Evolutionary conservation across 2,888 invertebrate genomes (phyloP).

Genomic region (Leucozona laternaria): DNA sequence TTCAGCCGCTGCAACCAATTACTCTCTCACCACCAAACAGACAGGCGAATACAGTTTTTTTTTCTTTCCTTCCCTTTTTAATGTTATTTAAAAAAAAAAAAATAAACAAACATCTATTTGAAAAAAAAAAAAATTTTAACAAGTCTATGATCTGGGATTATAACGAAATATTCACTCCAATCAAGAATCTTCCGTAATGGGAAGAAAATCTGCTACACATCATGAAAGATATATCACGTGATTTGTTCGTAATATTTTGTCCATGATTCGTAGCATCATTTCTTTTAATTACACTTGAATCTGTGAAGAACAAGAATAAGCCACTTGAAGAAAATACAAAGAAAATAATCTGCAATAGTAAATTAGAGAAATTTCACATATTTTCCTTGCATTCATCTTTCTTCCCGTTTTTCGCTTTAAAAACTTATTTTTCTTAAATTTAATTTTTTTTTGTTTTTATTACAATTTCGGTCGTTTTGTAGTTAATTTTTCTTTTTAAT

Average conservation of each 20-base stretch:
- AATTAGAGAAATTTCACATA: constrained; percentile 59
- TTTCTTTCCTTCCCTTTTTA: constrained; percentile 15
- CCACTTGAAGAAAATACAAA: constrained; percentile 48
- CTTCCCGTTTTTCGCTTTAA: constrained; percentile 57
- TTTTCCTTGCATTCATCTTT: constrained; percentile 48
- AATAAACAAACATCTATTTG: constrained; percentile 2
- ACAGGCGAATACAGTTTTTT: constrained; percentile 31
- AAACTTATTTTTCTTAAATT: constrained; percentile 44
- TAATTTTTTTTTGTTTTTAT: constrained; percentile 43
- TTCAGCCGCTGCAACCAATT: constrained; percentile 67
- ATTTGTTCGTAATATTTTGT: not conserved
- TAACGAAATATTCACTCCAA: not conserved
- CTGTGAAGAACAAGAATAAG: constrained; percentile 27
- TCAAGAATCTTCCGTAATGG: not conserved
- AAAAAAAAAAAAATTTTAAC: not conserved
- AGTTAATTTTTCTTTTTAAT: constrained; percentile 62
- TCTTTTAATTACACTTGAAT: not conserved
- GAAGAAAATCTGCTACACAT: not conserved
- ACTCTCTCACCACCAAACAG: constrained; percentile 37
- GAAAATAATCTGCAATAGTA: constrained; percentile 63
- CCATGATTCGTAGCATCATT: not conserved
- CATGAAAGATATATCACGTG: not conserved
- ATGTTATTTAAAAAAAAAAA: constrained; percentile 22
- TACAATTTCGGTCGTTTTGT: constrained; percentile 63
- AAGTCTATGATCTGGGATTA: constrained; percentile 20